Base-by-base conservation (phyloP, 1,140 invertebrate species). In the Caenorhabditis brenneri region DNA sequence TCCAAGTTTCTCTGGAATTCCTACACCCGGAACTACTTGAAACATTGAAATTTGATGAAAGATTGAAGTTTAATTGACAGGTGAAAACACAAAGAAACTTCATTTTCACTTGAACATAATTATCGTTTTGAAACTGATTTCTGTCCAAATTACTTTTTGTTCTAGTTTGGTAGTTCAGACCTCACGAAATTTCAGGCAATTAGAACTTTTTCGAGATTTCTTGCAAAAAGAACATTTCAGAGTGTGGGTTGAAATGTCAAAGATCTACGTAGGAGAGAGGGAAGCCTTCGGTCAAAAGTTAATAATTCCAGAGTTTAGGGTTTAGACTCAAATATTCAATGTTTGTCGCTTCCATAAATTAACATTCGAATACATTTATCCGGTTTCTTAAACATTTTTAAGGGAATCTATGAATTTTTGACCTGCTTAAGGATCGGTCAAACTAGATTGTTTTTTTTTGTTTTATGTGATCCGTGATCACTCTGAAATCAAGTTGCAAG, bases 281-380 rank as follows among this genome's bases (percentile, higher is more conserved):
- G 24, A 42, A 42, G 22, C 22, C 22, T 10, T 33, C 24, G 53
- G 24, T 55, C 53, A 55, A 55, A 36, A 33, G 19, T 65, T n/a
- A 65, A 33, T n/a, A 65, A 33, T n/a, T 36, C 31, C 5, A 42
- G 39, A 6, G 12, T 42, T 42, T 12, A 42, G 39, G 12, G 12
- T 42, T 42, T 29, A n/a, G 22, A 65, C 58, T 36, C 27, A 12
- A 29, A 58, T 58, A 58, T 58, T 58, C 53, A 58, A 27, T 51
- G n/a, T 12, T 51, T n/a, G 49, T 51, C 16, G 49, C n/a, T 58
- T 58, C 33, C 58, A 65, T 65, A 65, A 65, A 65, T 65, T 65
- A 65, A 65, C 22, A 65, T 36, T 24, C n/a, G 29, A 19, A 33
- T 33, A 16, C 2, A 9, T 10, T 27, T 9, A 7, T 15, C n/a